phyloP scores from a whole-genome alignment of 2,888 invertebrate genomes.

The Hetaerina titia region DNA sequence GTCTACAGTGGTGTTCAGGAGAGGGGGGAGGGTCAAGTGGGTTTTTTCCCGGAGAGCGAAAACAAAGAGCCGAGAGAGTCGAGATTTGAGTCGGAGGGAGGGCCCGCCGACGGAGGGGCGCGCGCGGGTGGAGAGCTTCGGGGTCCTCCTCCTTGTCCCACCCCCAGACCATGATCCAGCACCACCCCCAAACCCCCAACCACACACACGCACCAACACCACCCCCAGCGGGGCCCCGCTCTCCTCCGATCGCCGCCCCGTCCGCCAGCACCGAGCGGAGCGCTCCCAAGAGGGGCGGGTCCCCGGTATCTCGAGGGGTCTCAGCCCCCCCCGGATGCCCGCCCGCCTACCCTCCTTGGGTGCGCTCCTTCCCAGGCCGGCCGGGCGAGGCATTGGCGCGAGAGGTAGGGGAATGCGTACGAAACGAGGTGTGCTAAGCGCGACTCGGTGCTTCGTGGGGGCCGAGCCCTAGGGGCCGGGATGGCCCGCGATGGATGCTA shows the following conservation, averaged over 20 bases:
- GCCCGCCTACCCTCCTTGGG: background rate
- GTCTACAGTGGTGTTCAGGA: background rate
- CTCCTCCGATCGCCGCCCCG: background rate
- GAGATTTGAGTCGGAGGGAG: slow-evolving; percentile 17
- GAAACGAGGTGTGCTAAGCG: slow-evolving; percentile 51
- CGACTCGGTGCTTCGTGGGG: slow-evolving; percentile 37
- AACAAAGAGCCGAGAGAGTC: slow-evolving; percentile 14
- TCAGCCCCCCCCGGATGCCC: background rate
- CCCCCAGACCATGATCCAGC: background rate
- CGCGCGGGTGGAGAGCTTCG: background rate
- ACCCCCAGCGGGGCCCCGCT: background rate
- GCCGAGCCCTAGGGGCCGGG: background rate
- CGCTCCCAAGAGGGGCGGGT: background rate
- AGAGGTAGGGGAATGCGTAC: slow-evolving; percentile 46
- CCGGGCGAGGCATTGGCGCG: slow-evolving; percentile 60
- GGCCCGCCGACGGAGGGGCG: background rate
- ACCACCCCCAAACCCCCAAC: background rate
- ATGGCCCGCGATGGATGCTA: background rate
- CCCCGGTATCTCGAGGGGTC: background rate
- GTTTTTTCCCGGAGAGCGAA: background rate
- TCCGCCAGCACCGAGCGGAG: slow-evolving; percentile 24
- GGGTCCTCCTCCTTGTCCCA: background rate
- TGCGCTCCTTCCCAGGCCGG: background rate
- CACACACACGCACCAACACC: background rate
- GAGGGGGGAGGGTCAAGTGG: background rate